Evolutionary conservation across 2,888 invertebrate species (phyloP).

Genomic region (Lathronympha strigana): DNA sequence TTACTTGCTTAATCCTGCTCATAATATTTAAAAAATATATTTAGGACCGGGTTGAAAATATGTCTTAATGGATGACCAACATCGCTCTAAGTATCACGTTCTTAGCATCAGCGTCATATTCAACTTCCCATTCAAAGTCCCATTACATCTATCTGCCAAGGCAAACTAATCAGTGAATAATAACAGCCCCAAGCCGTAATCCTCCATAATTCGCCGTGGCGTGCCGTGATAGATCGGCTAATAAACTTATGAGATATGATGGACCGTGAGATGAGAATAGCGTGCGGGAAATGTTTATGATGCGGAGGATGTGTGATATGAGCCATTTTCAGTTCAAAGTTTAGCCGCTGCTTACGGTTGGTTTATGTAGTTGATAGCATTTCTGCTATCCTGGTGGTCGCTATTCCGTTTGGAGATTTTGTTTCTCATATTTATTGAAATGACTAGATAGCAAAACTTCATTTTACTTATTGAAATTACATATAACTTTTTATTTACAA

Average conservation of each 20-base stretch:
- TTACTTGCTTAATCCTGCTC: too few species aligned
- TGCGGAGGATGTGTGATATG: conserved; percentile 12
- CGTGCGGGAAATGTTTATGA: conserved; percentile 20
- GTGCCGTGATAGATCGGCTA: conserved; percentile 47
- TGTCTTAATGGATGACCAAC: too few species aligned
- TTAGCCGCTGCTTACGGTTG: neutral
- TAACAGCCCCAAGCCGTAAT: conserved; percentile 43
- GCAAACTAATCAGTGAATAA: conserved; percentile 49
- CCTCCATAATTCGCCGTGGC: conserved; percentile 47
- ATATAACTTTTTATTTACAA: too few species aligned
- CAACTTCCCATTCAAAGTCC: neutral
- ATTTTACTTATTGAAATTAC: too few species aligned
- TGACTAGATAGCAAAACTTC: too few species aligned
- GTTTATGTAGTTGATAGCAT: too few species aligned
- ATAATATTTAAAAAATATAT: too few species aligned
- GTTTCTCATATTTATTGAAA: too few species aligned
- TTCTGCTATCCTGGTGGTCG: too few species aligned
- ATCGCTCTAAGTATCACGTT: neutral
- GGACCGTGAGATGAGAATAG: conserved; percentile 45
- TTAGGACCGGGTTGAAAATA: too few species aligned
- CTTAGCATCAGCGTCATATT: neutral
- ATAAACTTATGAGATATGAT: conserved; percentile 42
- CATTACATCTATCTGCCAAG: conserved; percentile 13
- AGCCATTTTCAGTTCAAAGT: conserved; percentile 7
- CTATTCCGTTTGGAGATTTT: too few species aligned